Evolutionary conservation across 1,140 invertebrate species (phyloP).

Genomic region (Hydropsyche tenuis): DNA sequence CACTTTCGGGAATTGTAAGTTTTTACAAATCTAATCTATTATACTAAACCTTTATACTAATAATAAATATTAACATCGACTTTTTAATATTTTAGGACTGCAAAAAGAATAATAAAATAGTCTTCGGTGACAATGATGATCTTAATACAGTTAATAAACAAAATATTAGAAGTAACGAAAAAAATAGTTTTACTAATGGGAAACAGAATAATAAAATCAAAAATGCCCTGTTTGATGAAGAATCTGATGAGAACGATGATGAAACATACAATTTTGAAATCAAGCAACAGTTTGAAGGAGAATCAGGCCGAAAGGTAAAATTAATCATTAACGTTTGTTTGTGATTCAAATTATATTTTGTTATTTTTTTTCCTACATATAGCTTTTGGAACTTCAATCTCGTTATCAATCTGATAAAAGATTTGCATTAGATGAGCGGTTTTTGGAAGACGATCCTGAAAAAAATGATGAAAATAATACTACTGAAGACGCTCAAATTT

Average conservation of each 20-base stretch:
- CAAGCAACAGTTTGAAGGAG: conserved; percentile 64
- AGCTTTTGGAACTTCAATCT: conserved; percentile 65
- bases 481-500: background rate
- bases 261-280: conserved; percentile 61
- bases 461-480: conserved; percentile 38
- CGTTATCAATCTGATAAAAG: conserved; percentile 67
- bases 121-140: conserved; percentile 63
- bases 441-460: conserved; percentile 60
- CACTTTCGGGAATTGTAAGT: conserved; percentile 65
- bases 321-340: background rate
- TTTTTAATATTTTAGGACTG: conserved; percentile 58
- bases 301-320: conserved; percentile 63
- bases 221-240: conserved; percentile 58
- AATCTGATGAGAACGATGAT: conserved; percentile 57
- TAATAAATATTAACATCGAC: too few relatives aligned
- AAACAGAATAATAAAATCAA: conserved; percentile 42
- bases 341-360: conserved; percentile 33
- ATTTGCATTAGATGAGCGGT: conserved; percentile 67
- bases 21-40: background rate
- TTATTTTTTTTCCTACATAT: conserved; percentile 42
- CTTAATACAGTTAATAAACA: background rate
- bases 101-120: conserved; percentile 64
- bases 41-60: too few relatives aligned
- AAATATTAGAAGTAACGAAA: conserved; percentile 25
- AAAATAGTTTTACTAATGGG: conserved; percentile 45